Conservation (phyloP, 2,888 invertebrate species). For the Meta bourneti region DNA sequence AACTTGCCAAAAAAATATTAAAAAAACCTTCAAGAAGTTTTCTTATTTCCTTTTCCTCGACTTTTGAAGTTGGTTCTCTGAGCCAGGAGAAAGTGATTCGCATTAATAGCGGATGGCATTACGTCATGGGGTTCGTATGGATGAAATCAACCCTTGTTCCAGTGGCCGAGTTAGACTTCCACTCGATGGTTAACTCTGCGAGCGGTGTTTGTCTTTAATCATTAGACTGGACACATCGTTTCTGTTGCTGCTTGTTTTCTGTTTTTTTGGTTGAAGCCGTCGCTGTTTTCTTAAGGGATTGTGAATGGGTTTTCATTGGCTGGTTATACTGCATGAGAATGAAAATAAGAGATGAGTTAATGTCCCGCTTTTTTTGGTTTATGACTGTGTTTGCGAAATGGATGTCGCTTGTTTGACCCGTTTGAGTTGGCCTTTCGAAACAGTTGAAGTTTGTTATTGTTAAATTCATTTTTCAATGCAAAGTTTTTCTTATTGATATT, state of each 20-base stretch:
- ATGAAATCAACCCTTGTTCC: constrained; percentile 58
- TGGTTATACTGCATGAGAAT: neutral
- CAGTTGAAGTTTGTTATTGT: neutral
- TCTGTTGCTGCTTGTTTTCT: neutral
- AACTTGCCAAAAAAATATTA: constrained; percentile 18
- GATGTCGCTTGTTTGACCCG: neutral
- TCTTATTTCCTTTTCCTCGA: constrained; percentile 27
- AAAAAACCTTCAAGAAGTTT: constrained; percentile 30
- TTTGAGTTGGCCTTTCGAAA: neutral
- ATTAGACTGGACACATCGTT: constrained; percentile 7
- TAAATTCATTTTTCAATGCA: neutral
- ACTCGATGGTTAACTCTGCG: constrained; percentile 15
- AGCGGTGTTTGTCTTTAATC: constrained; percentile 4
- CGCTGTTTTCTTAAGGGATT: constrained; percentile 7
- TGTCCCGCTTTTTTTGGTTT: neutral
- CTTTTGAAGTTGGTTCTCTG: neutral
- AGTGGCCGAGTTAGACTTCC: constrained; percentile 54
- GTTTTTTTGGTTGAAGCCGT: neutral
- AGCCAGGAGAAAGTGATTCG: constrained; percentile 5
- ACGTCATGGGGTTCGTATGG: constrained; percentile 42
- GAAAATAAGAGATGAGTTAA: neutral
- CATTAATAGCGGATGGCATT: constrained; percentile 37
- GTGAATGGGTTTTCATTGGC: neutral
- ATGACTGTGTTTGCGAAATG: neutral
- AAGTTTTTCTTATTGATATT: no score